Percentiles rank a stretch among this genome's conserved stretches.
phyloP scores from a whole-genome alignment of 2,113 vertebrate species.

The Epinephelus moara region DNA sequence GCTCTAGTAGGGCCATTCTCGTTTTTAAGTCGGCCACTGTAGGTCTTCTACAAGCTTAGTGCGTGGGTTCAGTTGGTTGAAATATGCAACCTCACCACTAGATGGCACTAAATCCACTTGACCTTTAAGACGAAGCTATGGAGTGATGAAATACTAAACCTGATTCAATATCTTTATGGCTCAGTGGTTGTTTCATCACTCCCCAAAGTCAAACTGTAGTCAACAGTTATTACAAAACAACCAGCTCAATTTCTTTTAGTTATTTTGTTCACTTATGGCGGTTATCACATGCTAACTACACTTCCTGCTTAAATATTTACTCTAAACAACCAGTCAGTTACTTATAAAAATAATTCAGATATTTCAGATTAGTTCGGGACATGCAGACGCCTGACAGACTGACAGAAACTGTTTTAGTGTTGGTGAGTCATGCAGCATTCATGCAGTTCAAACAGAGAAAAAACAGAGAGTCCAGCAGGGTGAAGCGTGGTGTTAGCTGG shows the following conservation, averaged over 20 bases:
- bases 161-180: neutral
- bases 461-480: slow-evolving; percentile 64
- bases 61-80: too few relatives aligned
- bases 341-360: neutral
- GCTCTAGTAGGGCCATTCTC: too few relatives aligned
- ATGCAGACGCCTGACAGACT: slow-evolving; percentile 51
- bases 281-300: neutral
- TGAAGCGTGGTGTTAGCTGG: slow-evolving; percentile 87
- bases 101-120: too few relatives aligned
- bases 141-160: neutral
- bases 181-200: neutral
- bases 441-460: slow-evolving; percentile 28
- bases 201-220: neutral
- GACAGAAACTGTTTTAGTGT: slow-evolving; percentile 1
- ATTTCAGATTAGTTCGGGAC: slow-evolving; percentile 5
- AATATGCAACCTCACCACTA: too few relatives aligned
- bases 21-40: too few relatives aligned
- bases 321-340: neutral
- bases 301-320: neutral
- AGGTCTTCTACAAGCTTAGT: too few relatives aligned
- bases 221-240: neutral
- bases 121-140: neutral
- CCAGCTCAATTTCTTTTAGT: too few relatives aligned
- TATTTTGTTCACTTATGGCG: neutral
- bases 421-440: slow-evolving; percentile 53